Evolutionary conservation across 2,113 vertebrate genomes (phyloP).

Genomic region (Pelusios castaneus): DNA sequence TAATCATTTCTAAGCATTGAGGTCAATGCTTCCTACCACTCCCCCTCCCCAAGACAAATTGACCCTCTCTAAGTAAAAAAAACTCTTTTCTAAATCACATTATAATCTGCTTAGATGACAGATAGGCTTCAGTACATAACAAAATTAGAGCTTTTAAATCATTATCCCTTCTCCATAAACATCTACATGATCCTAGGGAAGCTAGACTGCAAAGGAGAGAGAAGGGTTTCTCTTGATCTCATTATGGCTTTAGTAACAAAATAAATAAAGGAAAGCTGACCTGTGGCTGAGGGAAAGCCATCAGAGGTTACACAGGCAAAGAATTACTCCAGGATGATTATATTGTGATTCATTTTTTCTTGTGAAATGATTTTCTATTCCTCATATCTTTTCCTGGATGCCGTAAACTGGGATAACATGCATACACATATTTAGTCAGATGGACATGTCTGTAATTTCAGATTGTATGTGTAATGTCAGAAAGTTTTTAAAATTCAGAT

Average conservation of each 20-base stretch:
- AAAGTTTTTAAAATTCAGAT: conserved; percentile 18
- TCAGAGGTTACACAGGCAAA: neutral
- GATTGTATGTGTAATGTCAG: neutral
- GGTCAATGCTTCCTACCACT: conserved; percentile 46
- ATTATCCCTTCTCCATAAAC: conserved; percentile 71
- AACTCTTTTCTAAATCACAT: conserved; percentile 75
- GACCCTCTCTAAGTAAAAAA: conserved; percentile 69
- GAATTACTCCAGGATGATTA: neutral
- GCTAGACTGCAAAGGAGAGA: neutral
- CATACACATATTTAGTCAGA: neutral
- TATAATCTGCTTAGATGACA: conserved; percentile 73
- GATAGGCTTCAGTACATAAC: conserved; percentile 65
- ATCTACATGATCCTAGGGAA: conserved; percentile 53
- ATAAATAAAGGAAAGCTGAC: neutral
- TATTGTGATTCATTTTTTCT: neutral
- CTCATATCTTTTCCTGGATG: neutral
- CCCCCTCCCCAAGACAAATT: conserved; percentile 69
- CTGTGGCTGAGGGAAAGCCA: neutral
- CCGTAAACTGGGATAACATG: neutral
- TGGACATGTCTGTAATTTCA: conserved; percentile 4
- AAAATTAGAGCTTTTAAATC: conserved; percentile 80
- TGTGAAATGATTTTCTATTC: neutral
- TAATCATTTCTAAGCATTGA: conserved; percentile 67
- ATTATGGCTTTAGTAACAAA: conserved; percentile 54
- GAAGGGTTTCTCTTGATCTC: conserved; percentile 56